Evolutionary conservation across 1,140 invertebrate genomes (phyloP).

Genomic region (Scylla paramamosain): DNA sequence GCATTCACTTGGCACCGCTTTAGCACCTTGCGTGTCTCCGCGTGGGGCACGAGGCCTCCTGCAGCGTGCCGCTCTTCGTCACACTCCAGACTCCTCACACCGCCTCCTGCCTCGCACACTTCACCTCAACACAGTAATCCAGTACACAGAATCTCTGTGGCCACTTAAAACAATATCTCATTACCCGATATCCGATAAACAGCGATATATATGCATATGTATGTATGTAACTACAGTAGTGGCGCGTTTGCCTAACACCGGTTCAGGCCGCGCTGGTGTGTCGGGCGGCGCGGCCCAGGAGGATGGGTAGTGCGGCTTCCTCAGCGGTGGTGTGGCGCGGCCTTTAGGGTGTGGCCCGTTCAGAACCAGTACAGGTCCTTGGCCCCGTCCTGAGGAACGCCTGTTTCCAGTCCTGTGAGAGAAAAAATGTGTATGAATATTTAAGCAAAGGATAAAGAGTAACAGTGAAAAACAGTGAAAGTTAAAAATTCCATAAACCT

Average conservation of each 20-base stretch:
- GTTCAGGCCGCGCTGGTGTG: no score
- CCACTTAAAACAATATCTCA: background rate
- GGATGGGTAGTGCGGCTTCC: background rate
- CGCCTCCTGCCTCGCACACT: background rate
- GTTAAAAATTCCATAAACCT: no score
- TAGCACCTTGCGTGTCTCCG: background rate
- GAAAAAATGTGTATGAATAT: background rate
- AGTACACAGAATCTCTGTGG: background rate
- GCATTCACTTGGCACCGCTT: background rate
- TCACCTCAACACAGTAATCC: background rate
- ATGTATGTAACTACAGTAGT: background rate
- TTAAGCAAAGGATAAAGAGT: no score
- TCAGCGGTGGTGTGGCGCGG: background rate
- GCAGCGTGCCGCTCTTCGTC: background rate
- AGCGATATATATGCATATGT: conserved; percentile 14
- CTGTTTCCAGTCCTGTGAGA: conserved; percentile 57
- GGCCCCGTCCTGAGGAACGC: conserved; percentile 61
- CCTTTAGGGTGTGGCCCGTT: background rate
- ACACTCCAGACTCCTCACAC: background rate
- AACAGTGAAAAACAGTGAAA: no score
- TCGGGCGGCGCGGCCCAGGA: background rate
- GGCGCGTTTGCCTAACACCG: background rate
- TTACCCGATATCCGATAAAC: conserved; percentile 13
- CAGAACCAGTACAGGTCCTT: conserved; percentile 69
- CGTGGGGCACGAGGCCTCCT: background rate